These are phyloP conservation scores for Porites divaricata DNA, from an alignment of 92 coral and sea anemone species.

Conservation along the genomic window DNA sequence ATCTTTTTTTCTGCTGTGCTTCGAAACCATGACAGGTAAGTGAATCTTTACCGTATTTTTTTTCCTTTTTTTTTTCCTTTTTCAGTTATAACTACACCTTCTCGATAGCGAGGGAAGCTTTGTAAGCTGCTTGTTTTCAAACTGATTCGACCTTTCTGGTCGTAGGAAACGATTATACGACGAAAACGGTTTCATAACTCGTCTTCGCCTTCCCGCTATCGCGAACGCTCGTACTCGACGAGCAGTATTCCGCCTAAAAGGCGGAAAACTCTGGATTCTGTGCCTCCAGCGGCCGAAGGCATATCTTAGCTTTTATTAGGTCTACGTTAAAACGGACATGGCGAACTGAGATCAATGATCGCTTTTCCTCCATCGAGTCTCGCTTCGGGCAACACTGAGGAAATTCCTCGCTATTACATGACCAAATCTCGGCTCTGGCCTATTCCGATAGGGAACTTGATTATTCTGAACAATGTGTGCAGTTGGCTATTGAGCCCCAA, in stretches of 20 bases:
- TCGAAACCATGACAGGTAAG: constrained; percentile 5
- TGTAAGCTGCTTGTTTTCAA: constrained; percentile 5
- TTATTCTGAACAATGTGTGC: too few species aligned
- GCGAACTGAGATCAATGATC: background rate
- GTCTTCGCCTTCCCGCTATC: background rate
- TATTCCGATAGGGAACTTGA: background rate
- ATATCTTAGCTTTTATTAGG: background rate
- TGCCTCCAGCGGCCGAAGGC: background rate
- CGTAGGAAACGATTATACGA: background rate
- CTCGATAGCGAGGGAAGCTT: background rate
- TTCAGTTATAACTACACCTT: constrained; percentile 1
- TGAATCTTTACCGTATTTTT: background rate
- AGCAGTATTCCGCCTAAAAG: background rate
- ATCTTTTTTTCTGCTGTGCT: constrained; percentile 7
- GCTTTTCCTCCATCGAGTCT: background rate
- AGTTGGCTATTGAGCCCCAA: too few species aligned
- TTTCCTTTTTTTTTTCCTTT: background rate
- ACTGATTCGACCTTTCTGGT: background rate
- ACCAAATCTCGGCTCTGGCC: constrained; percentile 2
- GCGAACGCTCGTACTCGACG: background rate
- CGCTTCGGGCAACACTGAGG: background rate
- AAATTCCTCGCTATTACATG: background rate
- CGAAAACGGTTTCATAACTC: background rate
- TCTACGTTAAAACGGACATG: background rate
- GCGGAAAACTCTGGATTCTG: background rate